A percentile compares a stretch with the other conserved stretches of the same genome.
Conservation (phyloP, 2,797 vertebrate species). For the Myotis pilosus region DNA sequence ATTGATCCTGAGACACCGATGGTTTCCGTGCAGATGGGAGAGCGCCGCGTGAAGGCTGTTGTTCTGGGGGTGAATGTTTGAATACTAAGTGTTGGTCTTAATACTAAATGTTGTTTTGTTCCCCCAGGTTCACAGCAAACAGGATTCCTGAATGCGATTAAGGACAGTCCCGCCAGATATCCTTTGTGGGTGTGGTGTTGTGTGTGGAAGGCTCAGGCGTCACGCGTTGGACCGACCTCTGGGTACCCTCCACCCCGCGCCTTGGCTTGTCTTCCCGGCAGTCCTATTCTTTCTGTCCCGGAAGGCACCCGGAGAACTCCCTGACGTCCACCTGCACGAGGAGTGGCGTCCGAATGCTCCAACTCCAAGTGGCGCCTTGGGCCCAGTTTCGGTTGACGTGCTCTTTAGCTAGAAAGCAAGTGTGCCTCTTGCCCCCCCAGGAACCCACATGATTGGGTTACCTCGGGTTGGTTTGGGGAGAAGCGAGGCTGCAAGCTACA, state of each 20-base stretch:
- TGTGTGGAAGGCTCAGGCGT: background rate
- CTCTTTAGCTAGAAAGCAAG: background rate
- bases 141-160: conserved; percentile 95
- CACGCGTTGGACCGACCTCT: background rate
- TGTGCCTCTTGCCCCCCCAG: background rate
- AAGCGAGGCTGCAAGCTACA: background rate
- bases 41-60: background rate
- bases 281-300: background rate
- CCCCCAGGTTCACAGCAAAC: conserved; percentile 90
- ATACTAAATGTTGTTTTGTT: conserved; percentile 72
- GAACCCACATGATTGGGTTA: background rate
- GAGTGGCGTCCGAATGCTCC: background rate
- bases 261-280: background rate
- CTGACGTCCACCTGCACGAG: background rate
- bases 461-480: background rate
- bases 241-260: background rate
- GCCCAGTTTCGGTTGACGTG: background rate
- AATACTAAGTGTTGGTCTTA: conserved; percentile 68
- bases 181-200: conserved; percentile 85
- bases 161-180: conserved; percentile 99
- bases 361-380: background rate
- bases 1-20: conserved; percentile 45
- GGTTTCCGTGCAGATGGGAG: background rate
- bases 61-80: background rate
- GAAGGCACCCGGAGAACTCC: background rate